These are phyloP conservation scores for Azemiops feae DNA, from an alignment of 2,113 vertebrate genomes.

Conservation along the genomic window DNA sequence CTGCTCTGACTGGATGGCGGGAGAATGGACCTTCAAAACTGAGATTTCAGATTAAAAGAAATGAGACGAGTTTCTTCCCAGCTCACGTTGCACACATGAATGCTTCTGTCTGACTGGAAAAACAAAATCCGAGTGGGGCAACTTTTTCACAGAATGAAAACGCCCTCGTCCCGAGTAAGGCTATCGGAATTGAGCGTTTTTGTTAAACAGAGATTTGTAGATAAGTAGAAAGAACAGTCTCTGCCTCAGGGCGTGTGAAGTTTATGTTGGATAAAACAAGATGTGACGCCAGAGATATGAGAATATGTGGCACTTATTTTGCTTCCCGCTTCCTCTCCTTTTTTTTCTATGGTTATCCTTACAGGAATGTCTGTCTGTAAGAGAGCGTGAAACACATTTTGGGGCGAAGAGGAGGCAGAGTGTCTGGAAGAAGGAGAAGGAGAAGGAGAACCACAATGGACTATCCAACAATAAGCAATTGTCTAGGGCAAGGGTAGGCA, in stretches of 20 bases:
- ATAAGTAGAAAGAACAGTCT: conserved; percentile 12
- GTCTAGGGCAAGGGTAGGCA: neutral
- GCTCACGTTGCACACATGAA: neutral
- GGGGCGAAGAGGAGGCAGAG: neutral
- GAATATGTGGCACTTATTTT: neutral
- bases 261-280: conserved; percentile 26
- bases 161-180: neutral
- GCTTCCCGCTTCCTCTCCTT: neutral
- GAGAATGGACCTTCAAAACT: too few species aligned
- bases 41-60: neutral
- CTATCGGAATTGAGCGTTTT: conserved; percentile 26
- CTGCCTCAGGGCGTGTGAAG: conserved; percentile 16
- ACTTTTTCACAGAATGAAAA: neutral
- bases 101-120: neutral
- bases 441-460: neutral
- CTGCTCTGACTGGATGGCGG: too few species aligned
- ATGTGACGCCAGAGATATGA: conserved; percentile 13
- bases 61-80: neutral
- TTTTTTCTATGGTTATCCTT: neutral
- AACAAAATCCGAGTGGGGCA: neutral
- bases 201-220: conserved; percentile 15
- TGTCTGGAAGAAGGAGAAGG: neutral
- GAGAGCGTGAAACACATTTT: neutral
- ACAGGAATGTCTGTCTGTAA: neutral
- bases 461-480: neutral